Percentiles rank a stretch among this genome's conserved stretches.
phyloP scores from a whole-genome alignment of 2,888 invertebrate species.

The Dolomedes plantarius region DNA sequence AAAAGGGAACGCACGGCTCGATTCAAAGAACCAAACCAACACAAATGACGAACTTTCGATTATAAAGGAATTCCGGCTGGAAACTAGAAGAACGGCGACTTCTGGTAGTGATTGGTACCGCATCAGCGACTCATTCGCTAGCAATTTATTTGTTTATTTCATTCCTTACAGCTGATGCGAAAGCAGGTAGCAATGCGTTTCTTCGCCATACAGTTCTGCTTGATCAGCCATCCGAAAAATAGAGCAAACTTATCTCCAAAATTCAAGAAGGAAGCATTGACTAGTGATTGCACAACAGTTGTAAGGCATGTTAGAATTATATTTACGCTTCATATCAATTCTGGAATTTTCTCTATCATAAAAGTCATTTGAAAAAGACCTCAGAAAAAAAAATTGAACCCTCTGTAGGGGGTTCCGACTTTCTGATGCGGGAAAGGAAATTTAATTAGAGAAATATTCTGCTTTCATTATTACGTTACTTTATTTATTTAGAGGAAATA shows the following conservation, averaged over 20 bases:
- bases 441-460: too few species aligned
- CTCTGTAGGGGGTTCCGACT: too few species aligned
- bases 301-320: background rate
- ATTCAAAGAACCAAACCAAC: conserved; percentile 16
- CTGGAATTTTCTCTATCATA: too few species aligned
- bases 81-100: conserved; percentile 28
- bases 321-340: too few species aligned
- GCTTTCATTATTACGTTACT: too few species aligned
- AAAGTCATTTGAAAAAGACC: too few species aligned
- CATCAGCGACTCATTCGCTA: conserved; percentile 29
- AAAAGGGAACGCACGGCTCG: background rate
- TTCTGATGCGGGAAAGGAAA: too few species aligned
- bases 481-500: too few species aligned
- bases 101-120: conserved; percentile 47
- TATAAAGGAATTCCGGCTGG: conserved; percentile 41
- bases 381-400: too few species aligned
- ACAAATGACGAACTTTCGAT: conserved; percentile 10
- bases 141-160: conserved; percentile 36
- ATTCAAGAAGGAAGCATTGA: conserved; percentile 9
- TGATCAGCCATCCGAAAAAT: conserved; percentile 56
- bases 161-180: conserved; percentile 23
- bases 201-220: conserved; percentile 25
- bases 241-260: conserved; percentile 44
- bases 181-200: conserved; percentile 35
- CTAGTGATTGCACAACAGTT: background rate